Conservation (phyloP, 2,113 vertebrate species). For the Hypocryptadius cinnamomeus region DNA sequence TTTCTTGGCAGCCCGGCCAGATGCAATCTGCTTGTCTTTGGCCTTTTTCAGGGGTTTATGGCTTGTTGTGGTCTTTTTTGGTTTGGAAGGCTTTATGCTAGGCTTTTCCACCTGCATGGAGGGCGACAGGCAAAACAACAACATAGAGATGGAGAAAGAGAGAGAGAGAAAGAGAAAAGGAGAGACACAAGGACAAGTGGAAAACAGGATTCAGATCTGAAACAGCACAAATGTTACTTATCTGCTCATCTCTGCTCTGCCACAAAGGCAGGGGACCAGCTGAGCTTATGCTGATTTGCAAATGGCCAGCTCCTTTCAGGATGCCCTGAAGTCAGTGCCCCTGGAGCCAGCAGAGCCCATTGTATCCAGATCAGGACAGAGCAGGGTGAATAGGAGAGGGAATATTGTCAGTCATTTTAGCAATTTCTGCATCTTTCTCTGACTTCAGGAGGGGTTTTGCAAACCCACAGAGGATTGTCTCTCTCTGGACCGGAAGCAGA, state of each 20-base stretch:
- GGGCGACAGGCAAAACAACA: slow-evolving; percentile 15
- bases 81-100: slow-evolving; percentile 83
- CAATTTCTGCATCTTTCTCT: neutral
- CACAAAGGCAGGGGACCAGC: neutral
- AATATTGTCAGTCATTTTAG: neutral
- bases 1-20: slow-evolving; percentile 84
- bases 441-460: neutral
- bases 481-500: neutral
- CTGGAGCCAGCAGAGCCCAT: neutral
- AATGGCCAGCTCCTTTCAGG: neutral
- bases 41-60: slow-evolving; percentile 88
- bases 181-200: slow-evolving; percentile 50
- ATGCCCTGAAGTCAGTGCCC: neutral
- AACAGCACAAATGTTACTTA: neutral
- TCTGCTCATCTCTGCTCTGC: neutral
- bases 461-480: neutral
- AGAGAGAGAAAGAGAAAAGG: neutral
- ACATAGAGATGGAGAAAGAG: slow-evolving; percentile 7
- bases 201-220: slow-evolving; percentile 51
- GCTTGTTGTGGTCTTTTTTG: slow-evolving; percentile 86
- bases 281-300: neutral
- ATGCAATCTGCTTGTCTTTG: slow-evolving; percentile 89
- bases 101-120: slow-evolving; percentile 86
- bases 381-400: neutral
- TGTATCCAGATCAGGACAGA: neutral